A percentile compares a stretch with the other conserved stretches of the same genome.
Evolutionary conservation across 2,113 vertebrate species (phyloP).

Genomic region (Condylura cristata): DNA sequence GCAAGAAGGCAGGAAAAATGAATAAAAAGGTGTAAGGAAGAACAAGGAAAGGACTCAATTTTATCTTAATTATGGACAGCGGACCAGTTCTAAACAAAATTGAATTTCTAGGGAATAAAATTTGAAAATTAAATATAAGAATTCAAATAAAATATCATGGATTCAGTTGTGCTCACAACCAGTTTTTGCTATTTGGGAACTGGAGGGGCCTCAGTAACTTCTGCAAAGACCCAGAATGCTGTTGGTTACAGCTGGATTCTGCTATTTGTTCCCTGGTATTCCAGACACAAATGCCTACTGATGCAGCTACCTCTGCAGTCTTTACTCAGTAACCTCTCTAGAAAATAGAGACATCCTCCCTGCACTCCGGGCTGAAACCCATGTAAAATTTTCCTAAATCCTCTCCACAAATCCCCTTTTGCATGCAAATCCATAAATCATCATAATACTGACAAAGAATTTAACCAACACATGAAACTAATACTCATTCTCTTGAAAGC

Average conservation of each 20-base stretch:
- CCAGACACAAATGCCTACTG: constrained; percentile 65
- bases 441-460: constrained; percentile 81
- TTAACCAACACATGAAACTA: constrained; percentile 81
- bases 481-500: constrained; percentile 77
- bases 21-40: background rate
- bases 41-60: background rate
- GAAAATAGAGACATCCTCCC: constrained; percentile 77
- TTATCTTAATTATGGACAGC: constrained; percentile 20
- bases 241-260: constrained; percentile 78
- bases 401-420: constrained; percentile 79
- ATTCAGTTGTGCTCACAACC: background rate
- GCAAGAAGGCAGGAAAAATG: background rate
- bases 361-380: constrained; percentile 73
- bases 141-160: background rate
- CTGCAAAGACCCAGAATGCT: constrained; percentile 65
- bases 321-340: constrained; percentile 64
- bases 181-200: background rate
- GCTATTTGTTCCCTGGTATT: constrained; percentile 73
- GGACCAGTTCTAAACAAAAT: constrained; percentile 27
- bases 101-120: background rate
- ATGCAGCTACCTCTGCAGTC: constrained; percentile 64
- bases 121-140: constrained; percentile 25
- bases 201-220: background rate
- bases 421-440: constrained; percentile 82
- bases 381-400: constrained; percentile 78